Evolutionary conservation across 2,888 invertebrate genomes (phyloP), one percentile per base, ranked within the genome.

Genomic region (Heliconius charithonia): DNA sequence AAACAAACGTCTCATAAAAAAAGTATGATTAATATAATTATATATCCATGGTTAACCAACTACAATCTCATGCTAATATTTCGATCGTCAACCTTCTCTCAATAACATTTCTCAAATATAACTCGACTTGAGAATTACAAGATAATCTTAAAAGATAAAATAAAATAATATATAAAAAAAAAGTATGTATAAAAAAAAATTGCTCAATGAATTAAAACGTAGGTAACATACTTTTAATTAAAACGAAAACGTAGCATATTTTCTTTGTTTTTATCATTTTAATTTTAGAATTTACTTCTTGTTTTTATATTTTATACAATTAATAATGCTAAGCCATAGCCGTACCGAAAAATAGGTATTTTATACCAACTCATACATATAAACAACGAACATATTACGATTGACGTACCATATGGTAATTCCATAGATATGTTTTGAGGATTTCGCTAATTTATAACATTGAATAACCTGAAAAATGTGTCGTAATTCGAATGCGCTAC

Each of bases 401-500:
- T 77, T 77, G 63, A 71, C 51, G 69, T 77, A 71, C n/a, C 7
- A 29, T 71, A 77, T 71, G 71, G 25, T 65, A 51, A 77, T 77
- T 65, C 29, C 22, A 10, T 37, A 70, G n/a, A 71, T 63, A 71
- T 37, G 37, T 76, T 77, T 69, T 67, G 45, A 69, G 29, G 74
- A 75, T 45, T 62, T 75, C n/a, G 63, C 51, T n/a, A 63, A 71
- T 76, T 71, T 77, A 71, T 70, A 63, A 71, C 63, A 63, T n/a
- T 62, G 71, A 77, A 77, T 77, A 76, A 77, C 76, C 75, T 78
- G 25, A 75, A 71, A 62, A 63, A 29, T 66, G 29, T 73, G 56
- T 77, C 63, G 51, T 73, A 77, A 66, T 77, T 45, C 71, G 76
- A 80, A 76, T 81, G 75, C 78, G 78, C 77, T 66, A 74, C 79